These are phyloP conservation scores for Hirtodrosophila histrioides DNA, from an alignment of 2,888 invertebrate genomes.

Conservation along the genomic window DNA sequence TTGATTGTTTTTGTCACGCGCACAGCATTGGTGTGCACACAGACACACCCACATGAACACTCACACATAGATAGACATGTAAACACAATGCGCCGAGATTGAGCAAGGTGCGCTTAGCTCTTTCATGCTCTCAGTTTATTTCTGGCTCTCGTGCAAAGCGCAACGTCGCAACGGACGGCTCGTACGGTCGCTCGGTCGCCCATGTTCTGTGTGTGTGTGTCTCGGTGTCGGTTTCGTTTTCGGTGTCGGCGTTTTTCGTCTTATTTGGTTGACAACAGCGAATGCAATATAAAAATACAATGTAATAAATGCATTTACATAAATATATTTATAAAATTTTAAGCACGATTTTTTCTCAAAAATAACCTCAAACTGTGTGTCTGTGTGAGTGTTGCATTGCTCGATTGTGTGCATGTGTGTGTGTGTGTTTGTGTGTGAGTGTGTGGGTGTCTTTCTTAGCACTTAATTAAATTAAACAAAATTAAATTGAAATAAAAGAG, in stretches of 20 bases:
- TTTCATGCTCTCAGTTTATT: slow-evolving; percentile 78
- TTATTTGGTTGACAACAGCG: slow-evolving; percentile 54
- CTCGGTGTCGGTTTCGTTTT: slow-evolving; percentile 55
- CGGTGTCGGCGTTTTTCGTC: slow-evolving; percentile 44
- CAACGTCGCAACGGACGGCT: slow-evolving; percentile 72
- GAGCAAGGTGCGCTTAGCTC: slow-evolving; percentile 79
- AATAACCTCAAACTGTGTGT: slow-evolving; percentile 39
- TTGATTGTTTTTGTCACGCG: slow-evolving; percentile 58
- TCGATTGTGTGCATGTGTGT: slow-evolving; percentile 18
- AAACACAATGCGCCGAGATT: slow-evolving; percentile 68
- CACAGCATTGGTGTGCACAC: slow-evolving; percentile 51
- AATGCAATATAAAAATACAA: slow-evolving; percentile 48
- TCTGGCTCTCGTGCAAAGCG: slow-evolving; percentile 81
- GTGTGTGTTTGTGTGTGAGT: slow-evolving; percentile 18
- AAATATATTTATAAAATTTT: slow-evolving; percentile 27
- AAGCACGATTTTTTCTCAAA: slow-evolving; percentile 37
- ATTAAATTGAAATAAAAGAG: slow-evolving; percentile 38
- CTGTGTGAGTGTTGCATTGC: slow-evolving; percentile 26
- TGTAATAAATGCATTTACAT: slow-evolving; percentile 52
- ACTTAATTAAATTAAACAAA: slow-evolving; percentile 58
- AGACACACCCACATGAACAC: slow-evolving; percentile 42
- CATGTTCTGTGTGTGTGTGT: slow-evolving; percentile 41
- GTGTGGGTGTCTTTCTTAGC: slow-evolving; percentile 41
- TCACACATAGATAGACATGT: slow-evolving; percentile 11
- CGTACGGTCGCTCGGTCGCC: slow-evolving; percentile 55